A percentile compares a stretch with the other conserved stretches of the same genome.
Conservation (phyloP, 2,888 invertebrate species). For the Dichetophora obliterata region DNA sequence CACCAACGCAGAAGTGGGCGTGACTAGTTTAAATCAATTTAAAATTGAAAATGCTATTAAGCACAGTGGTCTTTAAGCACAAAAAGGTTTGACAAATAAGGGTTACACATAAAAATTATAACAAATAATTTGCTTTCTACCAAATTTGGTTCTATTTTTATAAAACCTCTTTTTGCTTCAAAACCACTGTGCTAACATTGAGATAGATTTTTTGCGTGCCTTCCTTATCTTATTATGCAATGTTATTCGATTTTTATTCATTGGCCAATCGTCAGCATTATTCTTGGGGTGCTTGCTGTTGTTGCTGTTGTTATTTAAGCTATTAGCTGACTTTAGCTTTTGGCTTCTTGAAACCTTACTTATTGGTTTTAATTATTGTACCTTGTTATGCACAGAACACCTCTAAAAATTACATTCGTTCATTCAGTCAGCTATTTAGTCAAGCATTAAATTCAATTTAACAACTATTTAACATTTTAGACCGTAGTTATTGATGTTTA, state of each 20-base stretch:
- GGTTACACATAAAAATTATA: too few relatives aligned
- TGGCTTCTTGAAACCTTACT: neutral
- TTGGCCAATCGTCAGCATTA: neutral
- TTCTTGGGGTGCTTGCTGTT: neutral
- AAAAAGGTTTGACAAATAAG: too few relatives aligned
- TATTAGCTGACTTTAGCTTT: neutral
- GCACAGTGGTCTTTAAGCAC: too few relatives aligned
- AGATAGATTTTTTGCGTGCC: slow-evolving; percentile 4
- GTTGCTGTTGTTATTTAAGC: slow-evolving; percentile 7
- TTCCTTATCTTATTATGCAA: neutral
- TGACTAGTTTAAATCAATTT: too few relatives aligned
- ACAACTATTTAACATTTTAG: slow-evolving; percentile 38
- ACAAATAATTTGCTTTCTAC: too few relatives aligned
- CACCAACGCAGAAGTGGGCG: too few relatives aligned
- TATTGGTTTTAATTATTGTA: neutral
- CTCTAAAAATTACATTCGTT: slow-evolving; percentile 3
- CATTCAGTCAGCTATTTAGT: slow-evolving; percentile 24
- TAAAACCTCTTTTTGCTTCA: too few relatives aligned
- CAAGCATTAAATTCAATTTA: slow-evolving; percentile 38
- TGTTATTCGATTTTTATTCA: neutral
- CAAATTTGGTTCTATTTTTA: too few relatives aligned
- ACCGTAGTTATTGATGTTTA: neutral
- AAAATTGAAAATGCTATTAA: too few relatives aligned
- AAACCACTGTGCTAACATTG: too few relatives aligned
- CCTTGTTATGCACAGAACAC: neutral